These are phyloP conservation scores for Leptestheria dahalacensis DNA, from an alignment of 1,140 invertebrate genomes.

Conservation along the genomic window DNA sequence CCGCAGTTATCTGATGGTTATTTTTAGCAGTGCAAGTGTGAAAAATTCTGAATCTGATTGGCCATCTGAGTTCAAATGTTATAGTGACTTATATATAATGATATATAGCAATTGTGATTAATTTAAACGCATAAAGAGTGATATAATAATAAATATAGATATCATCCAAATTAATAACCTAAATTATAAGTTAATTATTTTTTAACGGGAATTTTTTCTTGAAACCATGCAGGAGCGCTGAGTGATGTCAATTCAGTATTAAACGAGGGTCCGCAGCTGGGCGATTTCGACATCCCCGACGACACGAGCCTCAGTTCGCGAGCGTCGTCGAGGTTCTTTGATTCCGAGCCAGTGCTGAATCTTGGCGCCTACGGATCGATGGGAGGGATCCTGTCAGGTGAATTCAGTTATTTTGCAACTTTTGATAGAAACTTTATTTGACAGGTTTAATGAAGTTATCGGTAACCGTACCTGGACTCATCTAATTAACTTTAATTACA, in stretches of 20 bases:
- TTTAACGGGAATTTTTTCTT: slow-evolving; percentile 5
- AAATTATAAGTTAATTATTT: not conserved
- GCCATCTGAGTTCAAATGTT: no score
- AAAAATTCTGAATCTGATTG: no score
- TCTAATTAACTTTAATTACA: no score
- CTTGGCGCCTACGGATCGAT: slow-evolving; percentile 47
- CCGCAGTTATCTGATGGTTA: no score
- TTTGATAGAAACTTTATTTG: not conserved
- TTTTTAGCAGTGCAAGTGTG: no score
- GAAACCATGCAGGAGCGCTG: slow-evolving; percentile 38
- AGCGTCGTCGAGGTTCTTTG: slow-evolving; percentile 57
- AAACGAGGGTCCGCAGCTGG: slow-evolving; percentile 39
- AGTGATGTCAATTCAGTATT: slow-evolving; percentile 75
- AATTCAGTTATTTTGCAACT: not conserved
- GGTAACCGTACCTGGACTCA: no score
- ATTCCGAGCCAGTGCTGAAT: slow-evolving; percentile 55
- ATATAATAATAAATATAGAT: not conserved
- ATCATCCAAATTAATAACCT: not conserved
- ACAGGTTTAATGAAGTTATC: not conserved
- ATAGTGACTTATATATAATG: slow-evolving; percentile 1
- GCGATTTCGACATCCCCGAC: slow-evolving; percentile 45
- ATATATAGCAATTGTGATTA: slow-evolving; percentile 3
- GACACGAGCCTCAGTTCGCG: slow-evolving; percentile 55
- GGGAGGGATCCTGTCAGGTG: not conserved
- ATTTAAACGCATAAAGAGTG: not conserved